phyloP scores from a whole-genome alignment of 2,113 vertebrate genomes.

The Pao palembangensis region DNA sequence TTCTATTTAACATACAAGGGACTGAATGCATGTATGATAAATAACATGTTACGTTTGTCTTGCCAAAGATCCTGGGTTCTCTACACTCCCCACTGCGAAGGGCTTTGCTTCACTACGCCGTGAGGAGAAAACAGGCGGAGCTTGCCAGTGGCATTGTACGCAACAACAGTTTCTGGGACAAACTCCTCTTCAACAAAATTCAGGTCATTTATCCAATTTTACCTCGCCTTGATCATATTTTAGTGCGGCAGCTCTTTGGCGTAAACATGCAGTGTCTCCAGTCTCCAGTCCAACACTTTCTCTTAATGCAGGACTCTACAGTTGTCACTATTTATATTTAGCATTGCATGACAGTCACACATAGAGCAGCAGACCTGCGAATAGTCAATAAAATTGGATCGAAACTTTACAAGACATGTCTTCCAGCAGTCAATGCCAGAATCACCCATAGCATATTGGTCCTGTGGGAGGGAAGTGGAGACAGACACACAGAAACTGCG shows the following conservation, averaged over 20 bases:
- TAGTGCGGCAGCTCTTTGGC: too few species aligned
- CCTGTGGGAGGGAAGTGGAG: constrained; percentile 45
- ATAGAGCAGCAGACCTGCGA: constrained; percentile 23
- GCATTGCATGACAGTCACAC: constrained; percentile 19
- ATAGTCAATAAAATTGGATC: constrained; percentile 37
- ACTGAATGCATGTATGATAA: too few species aligned
- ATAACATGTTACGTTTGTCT: background rate
- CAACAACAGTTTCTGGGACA: constrained; percentile 79
- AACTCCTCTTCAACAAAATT: constrained; percentile 76
- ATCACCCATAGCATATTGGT: constrained; percentile 49
- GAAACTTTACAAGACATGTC: constrained; percentile 46
- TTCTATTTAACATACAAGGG: too few species aligned
- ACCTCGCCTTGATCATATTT: background rate
- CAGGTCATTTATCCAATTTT: constrained; percentile 58
- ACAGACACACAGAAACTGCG: constrained; percentile 20
- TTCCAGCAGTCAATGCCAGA: constrained; percentile 51
- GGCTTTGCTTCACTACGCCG: constrained; percentile 73
- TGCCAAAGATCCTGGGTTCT: constrained; percentile 69
- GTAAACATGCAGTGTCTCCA: background rate
- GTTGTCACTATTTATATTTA: constrained; percentile 23
- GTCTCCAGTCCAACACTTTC: background rate
- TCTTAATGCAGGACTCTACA: constrained; percentile 9
- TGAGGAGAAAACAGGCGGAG: constrained; percentile 76
- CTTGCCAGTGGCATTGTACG: constrained; percentile 74
- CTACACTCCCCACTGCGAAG: constrained; percentile 70